Conservation (phyloP, 2,113 vertebrate species). For the Elaphurus davidianus region DNA sequence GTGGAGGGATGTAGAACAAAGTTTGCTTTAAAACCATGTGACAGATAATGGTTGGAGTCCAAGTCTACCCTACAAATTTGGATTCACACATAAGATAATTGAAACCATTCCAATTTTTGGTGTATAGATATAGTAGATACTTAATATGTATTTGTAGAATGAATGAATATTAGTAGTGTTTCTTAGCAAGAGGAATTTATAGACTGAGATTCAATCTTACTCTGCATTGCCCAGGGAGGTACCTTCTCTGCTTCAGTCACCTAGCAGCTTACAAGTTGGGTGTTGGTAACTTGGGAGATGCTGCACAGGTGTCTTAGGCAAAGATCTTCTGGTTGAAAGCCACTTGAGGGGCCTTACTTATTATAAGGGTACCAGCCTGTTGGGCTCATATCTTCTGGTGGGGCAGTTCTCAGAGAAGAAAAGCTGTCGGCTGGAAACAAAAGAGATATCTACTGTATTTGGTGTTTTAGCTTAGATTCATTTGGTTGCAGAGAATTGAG, state of each 20-base stretch:
- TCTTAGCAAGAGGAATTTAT: background rate
- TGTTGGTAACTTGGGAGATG: background rate
- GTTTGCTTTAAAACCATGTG: constrained; percentile 11
- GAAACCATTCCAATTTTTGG: background rate
- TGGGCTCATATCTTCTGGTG: background rate
- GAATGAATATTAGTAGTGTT: background rate
- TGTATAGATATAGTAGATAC: background rate
- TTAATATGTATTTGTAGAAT: background rate
- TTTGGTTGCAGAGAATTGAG: background rate
- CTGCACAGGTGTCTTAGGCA: background rate
- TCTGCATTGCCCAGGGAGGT: background rate
- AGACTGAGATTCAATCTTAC: background rate
- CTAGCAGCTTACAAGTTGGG: background rate
- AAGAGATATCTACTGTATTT: background rate
- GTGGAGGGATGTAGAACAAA: background rate
- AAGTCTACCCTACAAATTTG: background rate
- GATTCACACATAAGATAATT: background rate
- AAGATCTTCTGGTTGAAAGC: background rate
- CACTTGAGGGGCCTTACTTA: background rate
- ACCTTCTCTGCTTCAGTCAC: background rate
- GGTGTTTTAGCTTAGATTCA: background rate
- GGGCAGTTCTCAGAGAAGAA: background rate
- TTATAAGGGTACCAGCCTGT: background rate
- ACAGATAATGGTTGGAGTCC: background rate
- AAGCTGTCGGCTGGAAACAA: background rate